These are phyloP conservation scores for cat (Felis catus) DNA, from an alignment of 2,113 vertebrate species.

Conservation along the genomic window F.catus_Fca126_mat1.0 CM031420.1:50993501-50994000, in stretches of 20 bases:
- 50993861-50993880: not conserved
- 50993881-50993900: not conserved
- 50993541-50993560: slow-evolving; percentile 59
- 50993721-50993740: slow-evolving; percentile 58
- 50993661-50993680: slow-evolving; percentile 61
- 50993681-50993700: slow-evolving; percentile 40
- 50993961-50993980: not conserved
- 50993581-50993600: slow-evolving; percentile 51
- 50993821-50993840: rapidly evolving
- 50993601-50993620: slow-evolving; percentile 62
- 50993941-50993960: not conserved
- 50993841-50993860: not conserved
- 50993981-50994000: not conserved
- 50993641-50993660: slow-evolving; percentile 71
- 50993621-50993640: slow-evolving; percentile 66
- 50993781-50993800: not conserved
- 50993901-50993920: not conserved
- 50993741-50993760: slow-evolving; percentile 7
- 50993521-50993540: slow-evolving; percentile 28
- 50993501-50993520: slow-evolving; percentile 69
- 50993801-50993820: not conserved
- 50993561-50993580: slow-evolving; percentile 57
- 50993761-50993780: not conserved
- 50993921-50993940: not conserved
- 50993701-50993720: slow-evolving; percentile 42